These are phyloP conservation scores for Natrix natrix DNA, from an alignment of 2,797 vertebrate species.

Conservation along the genomic window DNA sequence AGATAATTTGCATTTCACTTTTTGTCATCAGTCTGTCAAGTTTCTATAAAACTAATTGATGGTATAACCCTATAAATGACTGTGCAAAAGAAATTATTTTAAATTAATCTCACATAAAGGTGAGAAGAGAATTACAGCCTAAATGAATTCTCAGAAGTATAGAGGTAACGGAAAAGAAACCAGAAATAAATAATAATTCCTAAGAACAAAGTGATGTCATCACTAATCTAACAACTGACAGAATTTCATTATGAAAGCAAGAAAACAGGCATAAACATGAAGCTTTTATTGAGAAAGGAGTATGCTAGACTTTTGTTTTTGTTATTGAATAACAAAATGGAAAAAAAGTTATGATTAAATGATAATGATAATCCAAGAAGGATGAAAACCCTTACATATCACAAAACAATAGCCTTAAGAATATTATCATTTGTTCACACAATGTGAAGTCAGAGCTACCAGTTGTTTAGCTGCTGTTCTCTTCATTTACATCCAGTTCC, in stretches of 20 bases:
- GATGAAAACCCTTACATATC: not conserved
- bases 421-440: too few relatives aligned
- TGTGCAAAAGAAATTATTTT: not conserved
- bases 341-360: too few relatives aligned
- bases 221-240: not conserved
- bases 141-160: not conserved
- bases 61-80: not conserved
- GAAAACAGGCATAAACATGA: not conserved
- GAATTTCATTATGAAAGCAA: not conserved
- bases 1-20: not conserved
- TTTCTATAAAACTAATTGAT: not conserved
- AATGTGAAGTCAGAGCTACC: too few relatives aligned
- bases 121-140: not conserved
- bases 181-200: not conserved
- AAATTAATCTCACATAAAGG: not conserved
- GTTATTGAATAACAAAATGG: not conserved
- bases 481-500: too few relatives aligned
- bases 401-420: too few relatives aligned
- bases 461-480: too few relatives aligned
- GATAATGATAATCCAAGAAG: not conserved
- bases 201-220: not conserved
- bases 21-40: not conserved
- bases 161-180: too few relatives aligned
- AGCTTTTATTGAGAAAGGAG: not conserved
- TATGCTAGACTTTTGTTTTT: not conserved